These are phyloP conservation scores for Anas georgica DNA, from an alignment of 2,797 vertebrate genomes.

Conservation along the genomic window DNA sequence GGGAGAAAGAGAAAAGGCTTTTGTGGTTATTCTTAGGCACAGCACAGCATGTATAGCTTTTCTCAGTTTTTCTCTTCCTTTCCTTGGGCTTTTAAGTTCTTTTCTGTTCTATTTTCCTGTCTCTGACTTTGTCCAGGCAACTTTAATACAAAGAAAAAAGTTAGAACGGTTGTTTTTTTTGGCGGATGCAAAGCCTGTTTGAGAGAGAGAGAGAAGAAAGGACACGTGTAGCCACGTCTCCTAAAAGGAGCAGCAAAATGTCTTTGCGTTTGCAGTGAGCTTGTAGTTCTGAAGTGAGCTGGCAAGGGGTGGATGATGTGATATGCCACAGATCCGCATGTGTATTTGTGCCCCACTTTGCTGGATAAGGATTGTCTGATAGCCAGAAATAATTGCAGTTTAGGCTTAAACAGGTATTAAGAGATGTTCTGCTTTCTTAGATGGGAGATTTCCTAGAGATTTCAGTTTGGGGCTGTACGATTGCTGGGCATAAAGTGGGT, in stretches of 20 bases:
- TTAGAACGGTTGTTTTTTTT: not conserved
- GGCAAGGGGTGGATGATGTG: not conserved
- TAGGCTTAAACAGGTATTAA: not conserved
- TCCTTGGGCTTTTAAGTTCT: slow-evolving; percentile 35
- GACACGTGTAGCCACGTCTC: slow-evolving; percentile 27
- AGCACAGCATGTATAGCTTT: slow-evolving; percentile 30
- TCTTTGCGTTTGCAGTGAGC: not conserved
- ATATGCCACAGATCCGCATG: not conserved
- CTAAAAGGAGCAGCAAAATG: slow-evolving; percentile 1
- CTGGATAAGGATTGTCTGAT: not conserved
- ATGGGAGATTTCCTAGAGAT: not conserved
- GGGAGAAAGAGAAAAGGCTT: slow-evolving; percentile 47
- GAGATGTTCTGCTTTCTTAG: slow-evolving; percentile 1
- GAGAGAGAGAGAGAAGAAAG: not conserved
- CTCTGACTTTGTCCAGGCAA: slow-evolving; percentile 11
- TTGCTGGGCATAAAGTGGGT: not conserved
- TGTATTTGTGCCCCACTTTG: not conserved
- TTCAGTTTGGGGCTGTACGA: not conserved
- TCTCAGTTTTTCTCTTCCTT: slow-evolving; percentile 21
- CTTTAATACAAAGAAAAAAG: not conserved
- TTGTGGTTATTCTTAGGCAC: slow-evolving; percentile 43
- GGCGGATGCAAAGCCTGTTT: not conserved
- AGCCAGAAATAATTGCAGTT: not conserved
- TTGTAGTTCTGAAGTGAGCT: not conserved
- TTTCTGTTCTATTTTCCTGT: slow-evolving; percentile 31